Evolutionary conservation across 2,888 invertebrate species (phyloP), one percentile per base, ranked within the genome.

Genomic region (Synergus itoensis): DNA sequence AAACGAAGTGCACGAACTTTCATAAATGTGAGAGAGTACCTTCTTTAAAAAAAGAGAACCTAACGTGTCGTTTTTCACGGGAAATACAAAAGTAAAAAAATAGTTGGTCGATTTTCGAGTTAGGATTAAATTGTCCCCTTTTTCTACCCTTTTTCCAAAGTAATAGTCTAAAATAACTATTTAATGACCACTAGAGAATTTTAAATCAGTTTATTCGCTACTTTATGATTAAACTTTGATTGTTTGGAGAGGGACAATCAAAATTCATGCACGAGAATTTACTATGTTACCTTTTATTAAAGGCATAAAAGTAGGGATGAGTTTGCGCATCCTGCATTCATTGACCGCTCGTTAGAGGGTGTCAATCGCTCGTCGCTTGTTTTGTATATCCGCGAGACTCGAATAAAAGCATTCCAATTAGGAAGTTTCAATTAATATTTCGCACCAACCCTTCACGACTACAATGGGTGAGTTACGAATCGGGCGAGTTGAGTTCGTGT

Each of bases 391-490:
- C 5, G n/a, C 53, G 73, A 57, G 36, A 1, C 62, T 45, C 41
- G n/a, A 57, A 77, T 63, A 75, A 78, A 82, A 80, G 65, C 81
- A 81, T 79, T 84, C 80, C 84, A 85, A 84, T 84, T 86, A 84
- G 77, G 65, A 82, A 81, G 82, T 84, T 85, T 86, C 86, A 86
- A 86, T 87, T 87, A 87, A 87, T 86, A 85, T 81, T 83, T 85
- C 77, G 79, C 81, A 78, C 81, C 77, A 67, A 45, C 77, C 76
- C 64, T 80, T 36, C 62, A 62, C 21, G 63, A 60, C 76, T 77
- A 57, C 62, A 21, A 40, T 69, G 77, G 77, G 63, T 45, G 76
- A 63, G 80, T 78, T 76, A 69, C 62, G 64, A 78, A 78, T 53
- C 28, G 36, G 48, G 45, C 45, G n/a, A 78, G 60, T 40, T 40